Conservation (phyloP, 2,797 vertebrate species). For the Tragelaphus eurycerus region DNA sequence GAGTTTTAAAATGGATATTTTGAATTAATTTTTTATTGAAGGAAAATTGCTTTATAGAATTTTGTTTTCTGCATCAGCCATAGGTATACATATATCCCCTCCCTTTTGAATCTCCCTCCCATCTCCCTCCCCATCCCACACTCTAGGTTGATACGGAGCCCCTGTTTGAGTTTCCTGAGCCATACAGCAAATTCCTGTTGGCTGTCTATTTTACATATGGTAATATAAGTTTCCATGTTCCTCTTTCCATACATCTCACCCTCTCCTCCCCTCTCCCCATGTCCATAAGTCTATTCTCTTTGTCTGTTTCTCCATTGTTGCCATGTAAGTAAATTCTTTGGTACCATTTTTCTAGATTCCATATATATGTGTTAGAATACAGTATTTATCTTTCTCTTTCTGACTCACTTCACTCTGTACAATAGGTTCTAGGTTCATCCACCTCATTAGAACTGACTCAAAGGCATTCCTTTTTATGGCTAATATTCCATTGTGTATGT, state of each 20-base stretch:
- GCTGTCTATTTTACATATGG: background rate
- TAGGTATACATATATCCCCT: background rate
- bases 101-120: background rate
- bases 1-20: conserved; percentile 46
- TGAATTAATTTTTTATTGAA: background rate
- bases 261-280: too few species aligned
- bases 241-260: background rate
- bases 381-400: background rate
- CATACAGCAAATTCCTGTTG: background rate
- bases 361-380: background rate
- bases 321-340: too few species aligned
- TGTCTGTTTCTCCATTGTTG: too few species aligned
- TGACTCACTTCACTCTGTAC: background rate
- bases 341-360: background rate
- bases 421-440: background rate
- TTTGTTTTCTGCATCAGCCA: background rate
- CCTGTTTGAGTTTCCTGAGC: background rate
- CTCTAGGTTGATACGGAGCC: background rate
- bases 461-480: background rate
- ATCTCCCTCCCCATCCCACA: background rate
- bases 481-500: background rate
- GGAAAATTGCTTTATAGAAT: background rate
- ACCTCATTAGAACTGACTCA: background rate
- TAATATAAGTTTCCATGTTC: background rate
- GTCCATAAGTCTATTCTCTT: too few species aligned